phyloP scores from a whole-genome alignment of 2,888 invertebrate species.

The Helobdella robusta region DNA sequence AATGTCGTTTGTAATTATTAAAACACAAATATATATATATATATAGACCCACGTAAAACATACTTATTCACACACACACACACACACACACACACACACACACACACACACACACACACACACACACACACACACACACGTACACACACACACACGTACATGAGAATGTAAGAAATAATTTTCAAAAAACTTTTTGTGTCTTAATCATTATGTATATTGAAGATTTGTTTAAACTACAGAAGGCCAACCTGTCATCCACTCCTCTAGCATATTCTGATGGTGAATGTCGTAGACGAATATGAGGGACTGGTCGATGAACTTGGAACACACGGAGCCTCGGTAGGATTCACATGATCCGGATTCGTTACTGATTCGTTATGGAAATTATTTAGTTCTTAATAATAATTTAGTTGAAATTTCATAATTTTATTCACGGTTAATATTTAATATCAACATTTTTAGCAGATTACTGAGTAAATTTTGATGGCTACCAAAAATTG shows the following conservation, averaged over 20 bases:
- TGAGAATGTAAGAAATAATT: conserved; percentile 76
- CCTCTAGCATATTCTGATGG: conserved; percentile 9
- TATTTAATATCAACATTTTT: no score
- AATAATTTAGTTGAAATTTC: no score
- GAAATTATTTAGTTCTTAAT: no score
- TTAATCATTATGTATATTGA: background rate
- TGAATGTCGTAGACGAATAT: conserved; percentile 7
- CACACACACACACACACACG: conserved; percentile 54
- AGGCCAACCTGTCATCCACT: conserved; percentile 2
- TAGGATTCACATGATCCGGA: conserved; percentile 19
- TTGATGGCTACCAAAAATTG: no score
- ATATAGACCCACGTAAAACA: no score
- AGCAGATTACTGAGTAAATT: no score
- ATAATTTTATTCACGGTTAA: no score
- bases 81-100: background rate
- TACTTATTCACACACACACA: background rate
- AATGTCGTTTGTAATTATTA: background rate
- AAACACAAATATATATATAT: no score
- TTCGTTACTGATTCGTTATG: no score
- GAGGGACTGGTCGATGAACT: background rate
- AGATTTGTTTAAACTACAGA: no score
- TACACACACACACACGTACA: conserved; percentile 60
- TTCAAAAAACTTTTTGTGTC: background rate
- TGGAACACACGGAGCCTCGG: conserved; percentile 4
- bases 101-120: conserved; percentile 7